Evolutionary conservation across 92 coral and sea anemone species (phyloP), one percentile per base, ranked within the genome.

Genomic region (Meandrina meandrites): DNA sequence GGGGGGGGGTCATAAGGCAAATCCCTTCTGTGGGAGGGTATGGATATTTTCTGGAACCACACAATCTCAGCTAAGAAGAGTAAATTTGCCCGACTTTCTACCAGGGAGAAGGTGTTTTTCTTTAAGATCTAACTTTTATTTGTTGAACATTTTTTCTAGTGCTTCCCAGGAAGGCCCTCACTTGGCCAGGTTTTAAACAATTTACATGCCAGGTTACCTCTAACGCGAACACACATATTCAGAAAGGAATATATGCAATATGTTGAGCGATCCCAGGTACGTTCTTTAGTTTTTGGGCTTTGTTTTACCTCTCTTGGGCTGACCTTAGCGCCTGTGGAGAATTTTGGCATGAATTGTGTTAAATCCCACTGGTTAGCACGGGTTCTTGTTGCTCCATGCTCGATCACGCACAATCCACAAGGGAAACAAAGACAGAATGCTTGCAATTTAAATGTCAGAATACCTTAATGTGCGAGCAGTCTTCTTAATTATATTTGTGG

Each of bases 101-200:
- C 30, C 13, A 0, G 17, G 8, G 18, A 8, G 34, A 66, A 28
- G 24, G 24, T 2, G 17, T 27, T 18, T 21, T 31, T 15, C 6
- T 54, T 12, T 53, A 18, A 10, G 66, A 34, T 74, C 54, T 36
- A 17, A 73, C 28, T 15, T 34, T 16, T 51, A 13, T 66, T 37
- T 82, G 3, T 51, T 51, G 24, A 62, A 45, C 35, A 22, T 75
- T 53, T 35, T 60, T 53, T 5, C 81, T n/a, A 96, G 98, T 96
- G 98, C 87, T 94, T 96, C 83, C 98, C 98, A 15, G 98, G 96
- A 67, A 94, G 93, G 58, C 91, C 85, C 7, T 68, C 84, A 30
- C 54, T 93, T 13, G 81, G 75, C 7, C 84, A 62, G 67, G 83
- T 96, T 67, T 90, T 96, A 76, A 68, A 77, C 51, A 77, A 73